These are phyloP conservation scores for Kryptopterus vitreolus DNA, from an alignment of 2,797 vertebrate species.

Conservation along the genomic window DNA sequence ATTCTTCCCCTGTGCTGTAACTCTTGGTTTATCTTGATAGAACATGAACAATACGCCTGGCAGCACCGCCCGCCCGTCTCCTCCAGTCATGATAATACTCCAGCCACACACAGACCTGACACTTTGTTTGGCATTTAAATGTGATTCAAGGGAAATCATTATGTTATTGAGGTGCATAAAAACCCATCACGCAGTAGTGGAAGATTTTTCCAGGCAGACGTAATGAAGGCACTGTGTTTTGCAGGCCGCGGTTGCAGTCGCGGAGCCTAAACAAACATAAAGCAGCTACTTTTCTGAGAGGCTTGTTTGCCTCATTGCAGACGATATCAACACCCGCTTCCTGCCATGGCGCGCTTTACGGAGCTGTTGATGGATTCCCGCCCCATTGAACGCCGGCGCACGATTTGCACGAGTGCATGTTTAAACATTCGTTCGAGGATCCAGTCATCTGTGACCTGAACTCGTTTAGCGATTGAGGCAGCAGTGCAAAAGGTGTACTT, in stretches of 20 bases:
- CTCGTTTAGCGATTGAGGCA: background rate
- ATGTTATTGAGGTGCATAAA: background rate
- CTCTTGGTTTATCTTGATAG: constrained; percentile 30
- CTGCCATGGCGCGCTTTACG: constrained; percentile 25
- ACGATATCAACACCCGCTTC: constrained; percentile 48
- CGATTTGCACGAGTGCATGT: constrained; percentile 15
- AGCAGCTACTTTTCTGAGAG: constrained; percentile 58
- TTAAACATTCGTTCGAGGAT: constrained; percentile 12
- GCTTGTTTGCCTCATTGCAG: constrained; percentile 51
- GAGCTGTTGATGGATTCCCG: constrained; percentile 32
- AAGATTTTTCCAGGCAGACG: background rate
- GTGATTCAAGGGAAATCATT: constrained; percentile 7
- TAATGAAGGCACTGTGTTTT: constrained; percentile 21
- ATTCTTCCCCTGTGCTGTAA: background rate
- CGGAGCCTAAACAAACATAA: constrained; percentile 61
- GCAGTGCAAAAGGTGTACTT: constrained; percentile 2
- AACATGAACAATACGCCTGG: constrained; percentile 29
- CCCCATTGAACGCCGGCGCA: background rate
- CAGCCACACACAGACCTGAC: background rate
- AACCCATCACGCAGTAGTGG: background rate
- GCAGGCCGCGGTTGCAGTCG: constrained; percentile 32
- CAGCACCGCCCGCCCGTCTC: constrained; percentile 19
- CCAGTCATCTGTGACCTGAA: constrained; percentile 19
- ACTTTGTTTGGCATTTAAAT: constrained; percentile 20
- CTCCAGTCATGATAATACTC: constrained; percentile 12